phyloP scores from a whole-genome alignment of 2,113 vertebrate species.

The Raja brachyura region DNA sequence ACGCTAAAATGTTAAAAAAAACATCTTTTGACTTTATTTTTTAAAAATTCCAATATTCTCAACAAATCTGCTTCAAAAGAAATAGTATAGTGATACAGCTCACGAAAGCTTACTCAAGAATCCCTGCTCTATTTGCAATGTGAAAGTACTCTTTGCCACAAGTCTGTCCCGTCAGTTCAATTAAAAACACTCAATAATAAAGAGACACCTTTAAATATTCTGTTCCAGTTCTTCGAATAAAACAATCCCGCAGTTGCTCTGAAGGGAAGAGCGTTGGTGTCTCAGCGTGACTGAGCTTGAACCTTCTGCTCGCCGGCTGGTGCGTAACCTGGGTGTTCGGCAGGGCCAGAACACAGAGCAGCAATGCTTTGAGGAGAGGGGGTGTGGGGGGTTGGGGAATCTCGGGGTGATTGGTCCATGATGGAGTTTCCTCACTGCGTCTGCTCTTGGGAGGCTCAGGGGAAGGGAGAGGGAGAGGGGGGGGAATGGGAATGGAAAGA shows the following conservation, averaged over 20 bases:
- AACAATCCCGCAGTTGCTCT: background rate
- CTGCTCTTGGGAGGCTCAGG: background rate
- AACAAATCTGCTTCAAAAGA: conserved; percentile 31
- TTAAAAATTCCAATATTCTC: conserved; percentile 10
- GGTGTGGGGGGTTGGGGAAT: too few species aligned
- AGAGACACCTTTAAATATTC: conserved; percentile 18
- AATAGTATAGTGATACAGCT: conserved; percentile 31
- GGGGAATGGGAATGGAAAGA: too few species aligned
- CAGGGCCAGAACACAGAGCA: too few species aligned
- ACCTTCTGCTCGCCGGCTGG: background rate
- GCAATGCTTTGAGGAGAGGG: background rate
- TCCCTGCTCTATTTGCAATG: conserved; percentile 13
- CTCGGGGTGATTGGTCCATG: too few species aligned
- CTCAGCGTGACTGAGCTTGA: background rate
- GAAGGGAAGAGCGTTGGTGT: background rate
- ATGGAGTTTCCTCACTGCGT: too few species aligned
- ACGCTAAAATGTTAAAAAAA: conserved; percentile 7
- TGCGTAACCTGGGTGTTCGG: background rate
- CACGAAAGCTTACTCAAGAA: conserved; percentile 1
- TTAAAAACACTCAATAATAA: conserved; percentile 21
- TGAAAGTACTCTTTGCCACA: conserved; percentile 26
- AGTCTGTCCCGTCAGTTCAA: conserved; percentile 14
- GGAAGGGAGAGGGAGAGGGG: background rate
- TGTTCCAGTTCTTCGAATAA: conserved; percentile 35
- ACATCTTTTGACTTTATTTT: conserved; percentile 33